A percentile compares a stretch with the other conserved stretches of the same genome.
Conservation (phyloP, 2,113 vertebrate genomes). For the Chlorodrepanis virens region DNA sequence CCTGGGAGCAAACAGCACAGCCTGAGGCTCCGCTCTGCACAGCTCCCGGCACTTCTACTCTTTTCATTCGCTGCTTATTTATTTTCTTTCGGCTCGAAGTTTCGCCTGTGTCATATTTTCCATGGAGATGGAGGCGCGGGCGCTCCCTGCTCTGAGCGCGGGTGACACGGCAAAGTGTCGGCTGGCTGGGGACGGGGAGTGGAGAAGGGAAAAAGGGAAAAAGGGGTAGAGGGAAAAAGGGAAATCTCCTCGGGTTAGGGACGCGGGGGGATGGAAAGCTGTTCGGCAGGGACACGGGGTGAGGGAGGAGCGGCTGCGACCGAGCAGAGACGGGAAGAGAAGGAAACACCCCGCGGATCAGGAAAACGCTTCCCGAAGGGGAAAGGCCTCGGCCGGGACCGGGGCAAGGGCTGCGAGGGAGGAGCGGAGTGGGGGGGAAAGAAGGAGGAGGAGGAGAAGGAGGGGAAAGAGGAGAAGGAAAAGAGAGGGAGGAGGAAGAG, state of each 20-base stretch:
- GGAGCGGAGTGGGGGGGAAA: too few relatives aligned
- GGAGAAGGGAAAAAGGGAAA: neutral
- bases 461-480: neutral
- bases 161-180: neutral
- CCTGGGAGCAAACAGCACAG: neutral
- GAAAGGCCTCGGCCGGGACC: neutral
- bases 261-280: neutral
- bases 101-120: neutral
- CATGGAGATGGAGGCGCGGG: neutral
- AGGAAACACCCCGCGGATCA: neutral
- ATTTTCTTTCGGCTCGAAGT: neutral
- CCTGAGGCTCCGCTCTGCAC: accelerated
- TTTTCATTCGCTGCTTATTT: neutral
- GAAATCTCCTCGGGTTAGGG: neutral
- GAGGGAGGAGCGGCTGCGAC: neutral
- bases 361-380: neutral
- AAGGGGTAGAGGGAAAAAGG: neutral
- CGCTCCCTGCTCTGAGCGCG: neutral
- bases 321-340: neutral
- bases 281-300: neutral
- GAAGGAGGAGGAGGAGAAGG: neutral
- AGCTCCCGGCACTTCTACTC: neutral
- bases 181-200: neutral
- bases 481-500: neutral
- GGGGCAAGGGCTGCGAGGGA: neutral